phyloP scores from a whole-genome alignment of 2,888 invertebrate species.

The Trisateles emortualis region DNA sequence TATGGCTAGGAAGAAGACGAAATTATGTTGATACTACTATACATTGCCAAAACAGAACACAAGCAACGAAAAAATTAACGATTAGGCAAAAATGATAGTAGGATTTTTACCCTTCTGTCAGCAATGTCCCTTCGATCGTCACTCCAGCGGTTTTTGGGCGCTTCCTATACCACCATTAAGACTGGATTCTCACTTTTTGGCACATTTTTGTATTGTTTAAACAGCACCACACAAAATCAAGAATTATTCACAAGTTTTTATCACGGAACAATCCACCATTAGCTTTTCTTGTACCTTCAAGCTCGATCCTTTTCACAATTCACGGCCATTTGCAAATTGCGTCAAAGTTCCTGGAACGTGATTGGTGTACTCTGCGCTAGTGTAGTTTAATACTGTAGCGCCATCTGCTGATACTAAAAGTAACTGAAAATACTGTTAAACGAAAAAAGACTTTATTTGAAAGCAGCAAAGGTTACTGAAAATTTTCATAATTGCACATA shows the following conservation, averaged over 20 bases:
- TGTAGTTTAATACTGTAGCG: slow-evolving; percentile 62
- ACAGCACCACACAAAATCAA: slow-evolving; percentile 80
- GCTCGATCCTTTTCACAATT: slow-evolving; percentile 85
- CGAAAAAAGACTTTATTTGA: slow-evolving; percentile 44
- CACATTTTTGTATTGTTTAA: slow-evolving; percentile 82
- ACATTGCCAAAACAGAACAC: slow-evolving; percentile 34
- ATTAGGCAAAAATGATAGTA: slow-evolving; percentile 62
- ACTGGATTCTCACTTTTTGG: slow-evolving; percentile 85
- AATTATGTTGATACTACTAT: slow-evolving; percentile 20
- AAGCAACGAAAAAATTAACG: slow-evolving; percentile 50
- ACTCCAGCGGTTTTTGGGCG: slow-evolving; percentile 79
- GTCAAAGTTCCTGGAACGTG: slow-evolving; percentile 81
- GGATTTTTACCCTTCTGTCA: slow-evolving; percentile 84
- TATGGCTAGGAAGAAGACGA: slow-evolving; percentile 16
- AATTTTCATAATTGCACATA: slow-evolving; percentile 43
- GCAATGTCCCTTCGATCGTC: slow-evolving; percentile 79
- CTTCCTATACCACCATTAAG: slow-evolving; percentile 83
- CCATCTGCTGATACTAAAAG: slow-evolving; percentile 59
- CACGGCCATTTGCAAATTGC: slow-evolving; percentile 88
- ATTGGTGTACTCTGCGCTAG: slow-evolving; percentile 81
- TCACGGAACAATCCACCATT: slow-evolving; percentile 81
- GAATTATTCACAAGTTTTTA: slow-evolving; percentile 77
- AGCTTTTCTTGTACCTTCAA: slow-evolving; percentile 82
- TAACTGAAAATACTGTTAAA: slow-evolving; percentile 53
- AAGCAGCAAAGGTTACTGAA: slow-evolving; percentile 24